Percentiles rank a stretch among this genome's conserved stretches.
These are phyloP conservation scores for Eilema depressum DNA, from an alignment of 2,888 invertebrate genomes.

Conservation along the genomic window DNA sequence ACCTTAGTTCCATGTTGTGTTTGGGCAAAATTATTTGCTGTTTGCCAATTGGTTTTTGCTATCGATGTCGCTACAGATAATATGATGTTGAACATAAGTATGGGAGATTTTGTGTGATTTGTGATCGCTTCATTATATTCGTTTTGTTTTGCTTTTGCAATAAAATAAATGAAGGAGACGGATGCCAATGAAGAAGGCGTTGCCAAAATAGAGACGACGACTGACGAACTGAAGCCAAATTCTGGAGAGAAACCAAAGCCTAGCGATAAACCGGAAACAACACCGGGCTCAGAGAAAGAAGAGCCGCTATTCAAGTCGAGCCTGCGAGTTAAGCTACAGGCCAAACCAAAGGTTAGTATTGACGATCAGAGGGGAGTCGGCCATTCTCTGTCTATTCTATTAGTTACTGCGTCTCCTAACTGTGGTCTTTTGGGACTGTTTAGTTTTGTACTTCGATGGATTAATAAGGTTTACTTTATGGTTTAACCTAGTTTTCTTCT, in stretches of 20 bases:
- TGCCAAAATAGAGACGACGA: slow-evolving; percentile 83
- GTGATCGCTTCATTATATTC: slow-evolving; percentile 72
- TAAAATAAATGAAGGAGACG: slow-evolving; percentile 76
- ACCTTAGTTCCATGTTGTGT: slow-evolving; percentile 58
- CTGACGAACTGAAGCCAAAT: slow-evolving; percentile 81
- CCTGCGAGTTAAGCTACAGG: slow-evolving; percentile 74
- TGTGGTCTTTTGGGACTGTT: slow-evolving; percentile 62
- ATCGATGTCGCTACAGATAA: slow-evolving; percentile 68
- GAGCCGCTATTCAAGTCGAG: slow-evolving; percentile 84
- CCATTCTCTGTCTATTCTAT: slow-evolving; percentile 69
- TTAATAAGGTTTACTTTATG: slow-evolving; percentile 57
- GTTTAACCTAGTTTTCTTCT: slow-evolving; percentile 25
- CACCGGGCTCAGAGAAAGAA: slow-evolving; percentile 77
- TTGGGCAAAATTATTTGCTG: slow-evolving; percentile 73
- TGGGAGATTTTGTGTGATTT: slow-evolving; percentile 58
- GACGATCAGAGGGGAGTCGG: slow-evolving; percentile 51
- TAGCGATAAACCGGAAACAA: slow-evolving; percentile 62
- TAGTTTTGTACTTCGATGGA: slow-evolving; percentile 50
- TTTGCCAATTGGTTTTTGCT: slow-evolving; percentile 62
- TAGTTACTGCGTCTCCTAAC: slow-evolving; percentile 71
- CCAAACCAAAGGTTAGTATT: slow-evolving; percentile 81
- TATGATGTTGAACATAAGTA: slow-evolving; percentile 51
- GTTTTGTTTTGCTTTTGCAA: slow-evolving; percentile 82
- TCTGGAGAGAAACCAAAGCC: slow-evolving; percentile 68
- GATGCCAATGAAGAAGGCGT: slow-evolving; percentile 77